Evolutionary conservation across 2,797 vertebrate genomes (phyloP).

Genomic region (Sebastes ruberrimus): DNA sequence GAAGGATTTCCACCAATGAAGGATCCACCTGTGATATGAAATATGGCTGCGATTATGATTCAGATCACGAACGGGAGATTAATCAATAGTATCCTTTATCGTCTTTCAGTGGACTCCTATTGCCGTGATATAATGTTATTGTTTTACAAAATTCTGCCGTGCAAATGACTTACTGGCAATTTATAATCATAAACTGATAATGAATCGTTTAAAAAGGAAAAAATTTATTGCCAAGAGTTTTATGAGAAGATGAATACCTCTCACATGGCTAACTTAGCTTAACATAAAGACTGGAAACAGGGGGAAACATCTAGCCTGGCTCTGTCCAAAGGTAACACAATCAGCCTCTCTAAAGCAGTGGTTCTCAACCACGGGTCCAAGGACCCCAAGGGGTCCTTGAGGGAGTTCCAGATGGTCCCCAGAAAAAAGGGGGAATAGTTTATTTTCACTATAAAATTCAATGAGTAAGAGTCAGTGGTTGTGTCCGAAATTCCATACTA

Average conservation of each 20-base stretch:
- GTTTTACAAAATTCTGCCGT: not conserved
- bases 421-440: too few relatives aligned
- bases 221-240: not conserved
- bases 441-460: too few relatives aligned
- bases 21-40: slow-evolving; percentile 50
- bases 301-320: not conserved
- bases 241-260: not conserved
- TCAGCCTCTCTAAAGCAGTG: not conserved
- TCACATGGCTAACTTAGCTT: not conserved
- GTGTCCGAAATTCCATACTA: too few relatives aligned
- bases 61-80: not conserved
- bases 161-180: not conserved
- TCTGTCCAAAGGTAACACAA: not conserved
- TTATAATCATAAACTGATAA: not conserved
- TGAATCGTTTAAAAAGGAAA: not conserved
- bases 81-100: not conserved
- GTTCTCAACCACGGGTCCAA: too few relatives aligned
- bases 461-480: too few relatives aligned
- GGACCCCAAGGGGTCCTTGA: too few relatives aligned
- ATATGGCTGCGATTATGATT: not conserved
- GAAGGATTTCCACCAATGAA: slow-evolving; percentile 55
- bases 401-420: fast-evolving
- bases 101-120: not conserved
- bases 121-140: not conserved
- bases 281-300: not conserved